Percentiles rank a stretch among this genome's conserved stretches.
Conservation (phyloP, 2,888 invertebrate genomes). For the Catocala nupta region DNA sequence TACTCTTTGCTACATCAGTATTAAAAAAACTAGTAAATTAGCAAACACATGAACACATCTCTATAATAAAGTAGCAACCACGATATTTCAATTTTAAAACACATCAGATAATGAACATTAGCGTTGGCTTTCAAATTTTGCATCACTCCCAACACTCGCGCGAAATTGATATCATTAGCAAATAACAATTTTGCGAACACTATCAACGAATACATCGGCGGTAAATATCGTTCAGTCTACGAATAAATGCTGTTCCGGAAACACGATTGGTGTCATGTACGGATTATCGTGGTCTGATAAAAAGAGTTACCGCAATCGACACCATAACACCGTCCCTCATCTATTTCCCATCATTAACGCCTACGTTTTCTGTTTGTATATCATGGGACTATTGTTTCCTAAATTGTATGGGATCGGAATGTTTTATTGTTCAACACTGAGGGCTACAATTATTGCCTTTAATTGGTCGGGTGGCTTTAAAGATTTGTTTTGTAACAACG, state of each 20-base stretch:
- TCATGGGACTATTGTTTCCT: constrained; percentile 51
- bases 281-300: constrained; percentile 22
- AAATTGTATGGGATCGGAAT: constrained; percentile 47
- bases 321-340: constrained; percentile 36
- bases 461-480: constrained; percentile 53
- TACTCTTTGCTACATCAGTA: too few species aligned
- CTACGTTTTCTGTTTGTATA: constrained; percentile 53
- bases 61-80: background rate
- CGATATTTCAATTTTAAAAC: background rate
- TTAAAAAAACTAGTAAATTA: too few species aligned
- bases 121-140: background rate
- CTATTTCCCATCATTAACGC: constrained; percentile 48
- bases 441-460: constrained; percentile 50
- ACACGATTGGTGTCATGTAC: constrained; percentile 19
- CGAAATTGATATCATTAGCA: constrained; percentile 9
- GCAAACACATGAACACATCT: too few species aligned
- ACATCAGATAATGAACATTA: background rate
- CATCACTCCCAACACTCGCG: background rate
- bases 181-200: constrained; percentile 6
- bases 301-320: constrained; percentile 31
- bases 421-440: constrained; percentile 59
- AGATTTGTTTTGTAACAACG: constrained; percentile 37
- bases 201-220: constrained; percentile 11
- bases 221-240: constrained; percentile 7
- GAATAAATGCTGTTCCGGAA: constrained; percentile 13